A percentile compares a stretch with the other conserved stretches of the same genome.
Conservation (phyloP, 2,113 vertebrate genomes). For the Oreochromis tanganicae region DNA sequence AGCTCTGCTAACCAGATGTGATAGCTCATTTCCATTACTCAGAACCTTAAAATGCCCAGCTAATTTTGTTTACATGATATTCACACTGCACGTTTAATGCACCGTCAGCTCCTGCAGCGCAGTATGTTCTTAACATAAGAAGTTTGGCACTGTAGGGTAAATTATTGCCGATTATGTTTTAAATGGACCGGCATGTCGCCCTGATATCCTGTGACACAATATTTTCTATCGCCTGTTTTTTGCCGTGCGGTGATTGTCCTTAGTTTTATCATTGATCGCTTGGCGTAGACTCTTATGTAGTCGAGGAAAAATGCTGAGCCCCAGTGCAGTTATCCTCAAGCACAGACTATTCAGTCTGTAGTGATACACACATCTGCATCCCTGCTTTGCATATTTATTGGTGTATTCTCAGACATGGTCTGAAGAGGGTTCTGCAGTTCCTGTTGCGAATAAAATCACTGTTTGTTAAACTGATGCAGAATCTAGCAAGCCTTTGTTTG, state of each 20-base stretch:
- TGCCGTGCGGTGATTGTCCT: background rate
- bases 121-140: background rate
- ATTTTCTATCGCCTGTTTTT: background rate
- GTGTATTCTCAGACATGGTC: background rate
- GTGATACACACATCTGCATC: background rate
- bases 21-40: conserved; percentile 33
- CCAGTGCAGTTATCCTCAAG: background rate
- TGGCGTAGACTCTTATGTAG: background rate
- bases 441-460: rapidly evolving
- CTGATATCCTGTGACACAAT: background rate
- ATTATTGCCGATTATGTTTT: background rate
- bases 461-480: background rate
- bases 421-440: background rate
- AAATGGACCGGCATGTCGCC: background rate
- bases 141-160: background rate
- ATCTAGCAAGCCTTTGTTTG: background rate
- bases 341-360: background rate
- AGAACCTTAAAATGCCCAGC: background rate
- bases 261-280: background rate
- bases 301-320: background rate
- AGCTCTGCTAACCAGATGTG: conserved; percentile 13
- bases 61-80: conserved; percentile 14
- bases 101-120: background rate
- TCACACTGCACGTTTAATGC: background rate
- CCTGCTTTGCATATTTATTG: background rate